Evolutionary conservation across 2,888 invertebrate genomes (phyloP).

Genomic region (Perdita meconis): DNA sequence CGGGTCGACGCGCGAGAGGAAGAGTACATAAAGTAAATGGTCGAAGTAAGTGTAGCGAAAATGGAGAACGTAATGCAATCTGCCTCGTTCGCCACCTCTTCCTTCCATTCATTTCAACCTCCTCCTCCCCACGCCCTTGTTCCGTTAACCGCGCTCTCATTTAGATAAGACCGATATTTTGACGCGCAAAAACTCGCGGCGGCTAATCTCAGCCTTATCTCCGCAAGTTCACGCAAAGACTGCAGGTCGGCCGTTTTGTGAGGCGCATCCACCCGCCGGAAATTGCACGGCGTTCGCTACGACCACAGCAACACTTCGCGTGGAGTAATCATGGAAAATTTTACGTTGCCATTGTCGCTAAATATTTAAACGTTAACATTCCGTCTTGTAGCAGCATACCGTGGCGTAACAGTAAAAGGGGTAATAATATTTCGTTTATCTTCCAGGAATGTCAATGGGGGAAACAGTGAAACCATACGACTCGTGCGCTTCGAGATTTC

Average conservation of each 20-base stretch:
- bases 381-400: too few species aligned
- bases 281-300: constrained; percentile 14
- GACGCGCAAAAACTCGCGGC: constrained; percentile 58
- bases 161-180: constrained; percentile 68
- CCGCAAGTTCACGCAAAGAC: constrained; percentile 52
- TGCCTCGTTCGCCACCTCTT: constrained; percentile 46
- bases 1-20: neutral
- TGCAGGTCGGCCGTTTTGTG: constrained; percentile 9
- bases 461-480: too few species aligned
- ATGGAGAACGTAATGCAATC: constrained; percentile 64
- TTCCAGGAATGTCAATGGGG: too few species aligned
- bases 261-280: constrained; percentile 26
- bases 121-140: neutral
- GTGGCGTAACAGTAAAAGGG: too few species aligned
- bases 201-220: constrained; percentile 66
- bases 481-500: neutral
- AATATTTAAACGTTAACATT: constrained; percentile 9
- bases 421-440: too few species aligned
- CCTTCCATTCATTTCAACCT: constrained; percentile 7
- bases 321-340: constrained; percentile 13
- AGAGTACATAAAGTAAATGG: constrained; percentile 38
- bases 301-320: constrained; percentile 10
- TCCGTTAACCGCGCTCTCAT: constrained; percentile 51
- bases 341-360: constrained; percentile 31
- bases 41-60: constrained; percentile 33